Base-by-base conservation (phyloP, 1,140 invertebrate genomes). In the Littorina saxatilis region DNA sequence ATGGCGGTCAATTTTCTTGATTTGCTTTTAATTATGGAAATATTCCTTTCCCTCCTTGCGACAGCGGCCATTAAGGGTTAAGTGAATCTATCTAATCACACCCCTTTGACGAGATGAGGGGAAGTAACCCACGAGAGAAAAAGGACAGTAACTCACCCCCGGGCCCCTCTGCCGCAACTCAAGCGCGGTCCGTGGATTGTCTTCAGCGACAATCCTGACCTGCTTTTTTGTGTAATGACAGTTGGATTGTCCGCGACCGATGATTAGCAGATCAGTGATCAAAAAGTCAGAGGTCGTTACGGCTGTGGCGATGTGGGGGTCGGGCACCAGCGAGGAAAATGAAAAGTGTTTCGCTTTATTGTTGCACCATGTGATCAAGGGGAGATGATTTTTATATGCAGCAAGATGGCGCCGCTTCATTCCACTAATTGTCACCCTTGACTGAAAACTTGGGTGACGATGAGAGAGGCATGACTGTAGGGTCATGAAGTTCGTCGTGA, bases 1-100 rank as follows among this genome's bases (percentile, higher is more conserved):
- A 55, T 29, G 15, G 35, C 55, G 55, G 76, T 78, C 76, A 78
- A 78, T 78, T 63, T 63, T 78, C 76, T 78, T 78, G 76, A 78
- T 78, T 78, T 78, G 76, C 76, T 78, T 78, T 78, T 78, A 78
- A 78, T 78, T 78, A 78, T 78, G 58, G 76, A 66, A 73, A 78
- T 78, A 78, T 78, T 58, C 76, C 55, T 61, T 78, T 37, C 73
- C 74, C 40, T 11, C 20, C 37, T 13, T 35, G 7, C 74, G 17
- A 40, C 35, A 58, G 29, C 58, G 37, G 76, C 39, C 58, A 78
- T 63, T 43, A 61, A 37, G 52, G 76, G 70, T 73, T 40, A 61
- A 61, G 52, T 63, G 55, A 63, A 63, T 78, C 55, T 35, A 78
- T 78, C 76, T 78, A 78, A 78, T 78, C 66, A 78, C 58, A 43